A percentile compares a stretch with the other conserved stretches of the same genome.
Conservation (phyloP, 2,113 vertebrate genomes). For the Cryptotis parvus region DNA sequence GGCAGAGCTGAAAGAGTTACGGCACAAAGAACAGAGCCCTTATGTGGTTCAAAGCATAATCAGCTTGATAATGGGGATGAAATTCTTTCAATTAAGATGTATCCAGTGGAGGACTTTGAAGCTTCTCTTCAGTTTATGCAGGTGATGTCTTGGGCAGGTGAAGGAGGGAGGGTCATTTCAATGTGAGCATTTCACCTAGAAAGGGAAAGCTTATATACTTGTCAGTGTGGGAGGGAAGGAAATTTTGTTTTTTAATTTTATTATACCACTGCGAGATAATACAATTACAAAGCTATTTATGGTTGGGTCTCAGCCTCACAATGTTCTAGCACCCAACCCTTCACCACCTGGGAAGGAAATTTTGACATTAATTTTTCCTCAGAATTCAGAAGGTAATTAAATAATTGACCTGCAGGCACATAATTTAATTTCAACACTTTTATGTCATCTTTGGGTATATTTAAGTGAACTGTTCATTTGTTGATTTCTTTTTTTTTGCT, state of each 20-base stretch:
- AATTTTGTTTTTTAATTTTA: too few relatives aligned
- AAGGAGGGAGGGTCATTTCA: neutral
- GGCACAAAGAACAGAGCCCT: constrained; percentile 96
- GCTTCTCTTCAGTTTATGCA: constrained; percentile 99
- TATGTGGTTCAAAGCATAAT: constrained; percentile 97
- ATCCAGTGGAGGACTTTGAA: constrained; percentile 99
- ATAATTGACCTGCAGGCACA: neutral
- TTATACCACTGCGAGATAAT: too few relatives aligned
- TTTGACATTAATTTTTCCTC: neutral
- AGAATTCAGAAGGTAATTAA: neutral
- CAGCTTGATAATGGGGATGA: constrained; percentile 99
- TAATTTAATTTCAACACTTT: constrained; percentile 42
- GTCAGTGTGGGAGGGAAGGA: too few relatives aligned
- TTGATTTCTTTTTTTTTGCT: neutral
- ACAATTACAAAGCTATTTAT: too few relatives aligned
- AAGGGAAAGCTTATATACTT: neutral
- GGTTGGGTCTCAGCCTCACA: too few relatives aligned
- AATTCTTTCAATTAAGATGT: constrained; percentile 99
- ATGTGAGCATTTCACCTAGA: neutral
- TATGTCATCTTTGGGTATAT: neutral
- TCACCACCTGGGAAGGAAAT: too few relatives aligned
- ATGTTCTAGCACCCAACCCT: too few relatives aligned
- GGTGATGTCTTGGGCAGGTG: constrained; percentile 86
- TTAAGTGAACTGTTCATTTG: neutral
- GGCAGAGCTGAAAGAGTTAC: constrained; percentile 96